Conservation (phyloP, 2,888 invertebrate species). For the Enchytraeus crypticus region DNA sequence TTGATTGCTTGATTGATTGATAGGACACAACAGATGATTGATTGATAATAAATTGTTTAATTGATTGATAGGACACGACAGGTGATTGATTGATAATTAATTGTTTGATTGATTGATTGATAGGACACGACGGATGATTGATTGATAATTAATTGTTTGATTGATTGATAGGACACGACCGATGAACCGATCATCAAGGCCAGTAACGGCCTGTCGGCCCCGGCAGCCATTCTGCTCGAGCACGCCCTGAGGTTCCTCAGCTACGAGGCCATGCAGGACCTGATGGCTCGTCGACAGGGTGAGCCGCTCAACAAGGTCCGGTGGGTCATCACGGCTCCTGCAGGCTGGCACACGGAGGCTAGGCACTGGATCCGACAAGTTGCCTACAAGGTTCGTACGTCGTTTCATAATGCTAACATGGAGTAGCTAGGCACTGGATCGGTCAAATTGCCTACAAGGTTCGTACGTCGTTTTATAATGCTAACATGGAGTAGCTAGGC, state of each 20-base stretch:
- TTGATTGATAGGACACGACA: no score
- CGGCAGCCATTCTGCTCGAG: not conserved
- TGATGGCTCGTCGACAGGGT: no score
- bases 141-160: no score
- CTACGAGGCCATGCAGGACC: not conserved
- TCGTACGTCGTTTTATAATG: no score
- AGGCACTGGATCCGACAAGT: not conserved
- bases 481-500: no score
- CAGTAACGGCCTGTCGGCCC: not conserved
- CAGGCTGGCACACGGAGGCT: not conserved
- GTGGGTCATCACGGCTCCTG: not conserved
- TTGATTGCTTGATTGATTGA: no score
- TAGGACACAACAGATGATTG: no score
- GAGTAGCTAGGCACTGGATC: not conserved
- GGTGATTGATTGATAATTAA: no score
- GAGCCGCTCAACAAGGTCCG: not conserved
- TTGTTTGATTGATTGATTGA: no score
- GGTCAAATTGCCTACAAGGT: not conserved
- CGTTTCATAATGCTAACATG: no score
- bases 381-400: not conserved
- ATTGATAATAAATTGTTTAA: no score
- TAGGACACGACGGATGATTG: no score
- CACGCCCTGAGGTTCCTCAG: not conserved
- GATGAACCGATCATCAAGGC: not conserved
- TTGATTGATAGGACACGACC: not conserved